Conservation (phyloP, 2,888 invertebrate genomes). For the Apamea crenata region DNA sequence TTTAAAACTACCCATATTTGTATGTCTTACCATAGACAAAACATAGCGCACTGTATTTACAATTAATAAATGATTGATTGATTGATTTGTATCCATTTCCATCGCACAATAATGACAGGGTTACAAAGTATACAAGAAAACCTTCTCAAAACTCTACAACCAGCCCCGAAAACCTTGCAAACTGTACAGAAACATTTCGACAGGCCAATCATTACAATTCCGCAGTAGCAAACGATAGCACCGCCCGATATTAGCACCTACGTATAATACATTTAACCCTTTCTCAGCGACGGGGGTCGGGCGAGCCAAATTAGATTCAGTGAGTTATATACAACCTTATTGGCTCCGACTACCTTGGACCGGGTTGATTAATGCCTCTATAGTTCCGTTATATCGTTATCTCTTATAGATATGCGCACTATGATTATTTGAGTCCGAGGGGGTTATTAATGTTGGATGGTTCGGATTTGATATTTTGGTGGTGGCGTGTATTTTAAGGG, state of each 20-base stretch:
- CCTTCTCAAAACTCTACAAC: background rate
- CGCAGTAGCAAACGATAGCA: constrained; percentile 54
- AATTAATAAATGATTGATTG: no score
- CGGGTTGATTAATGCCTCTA: constrained; percentile 79
- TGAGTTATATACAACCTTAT: constrained; percentile 83
- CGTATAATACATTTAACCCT: constrained; percentile 79
- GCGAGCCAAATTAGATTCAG: constrained; percentile 81
- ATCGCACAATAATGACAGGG: background rate
- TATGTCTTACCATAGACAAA: no score
- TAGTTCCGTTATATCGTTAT: constrained; percentile 73
- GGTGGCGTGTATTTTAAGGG: background rate
- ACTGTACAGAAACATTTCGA: constrained; percentile 33
- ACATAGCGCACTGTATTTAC: no score
- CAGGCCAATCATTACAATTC: constrained; percentile 63
- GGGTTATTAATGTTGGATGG: constrained; percentile 40
- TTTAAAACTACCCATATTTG: no score
- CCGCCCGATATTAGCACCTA: constrained; percentile 67
- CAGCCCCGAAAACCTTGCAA: background rate
- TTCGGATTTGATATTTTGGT: constrained; percentile 27
- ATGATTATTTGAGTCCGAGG: constrained; percentile 58
- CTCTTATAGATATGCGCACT: constrained; percentile 61
- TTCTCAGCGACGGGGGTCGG: constrained; percentile 71
- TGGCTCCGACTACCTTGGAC: constrained; percentile 78
- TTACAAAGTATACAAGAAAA: background rate
- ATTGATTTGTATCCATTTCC: background rate